Evolutionary conservation across 2,797 vertebrate species (phyloP).

Genomic region (Helarctos malayanus): DNA sequence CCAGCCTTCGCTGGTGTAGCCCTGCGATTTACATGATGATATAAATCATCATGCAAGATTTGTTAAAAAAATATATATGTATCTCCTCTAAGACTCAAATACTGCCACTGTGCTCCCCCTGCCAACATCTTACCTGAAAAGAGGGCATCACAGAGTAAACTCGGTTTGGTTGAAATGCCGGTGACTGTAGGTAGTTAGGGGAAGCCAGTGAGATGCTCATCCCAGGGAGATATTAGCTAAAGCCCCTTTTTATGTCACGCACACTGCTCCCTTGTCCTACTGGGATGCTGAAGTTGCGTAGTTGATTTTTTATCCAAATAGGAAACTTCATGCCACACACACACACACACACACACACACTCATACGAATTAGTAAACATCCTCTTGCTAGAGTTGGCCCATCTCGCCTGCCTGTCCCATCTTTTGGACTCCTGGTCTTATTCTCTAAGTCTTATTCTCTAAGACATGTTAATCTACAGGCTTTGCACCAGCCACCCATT

Average conservation of each 20-base stretch:
- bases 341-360: not conserved
- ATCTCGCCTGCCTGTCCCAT: constrained; percentile 16
- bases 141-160: not conserved
- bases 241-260: not conserved
- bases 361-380: not conserved
- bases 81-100: constrained; percentile 32
- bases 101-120: not conserved
- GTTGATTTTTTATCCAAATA: not conserved
- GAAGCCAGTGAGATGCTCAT: fast-evolving
- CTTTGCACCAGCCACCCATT: not conserved
- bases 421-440: not conserved
- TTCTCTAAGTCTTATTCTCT: not conserved
- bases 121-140: not conserved
- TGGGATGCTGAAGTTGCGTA: not conserved
- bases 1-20: not conserved
- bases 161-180: not conserved
- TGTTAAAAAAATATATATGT: not conserved
- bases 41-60: not conserved
- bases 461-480: not conserved
- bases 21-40: not conserved
- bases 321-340: not conserved
- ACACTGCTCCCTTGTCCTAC: not conserved
- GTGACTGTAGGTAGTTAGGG: not conserved
- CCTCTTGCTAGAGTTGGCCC: not conserved
- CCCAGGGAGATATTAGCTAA: not conserved